Evolutionary conservation across 2,888 invertebrate genomes (phyloP).

Genomic region (Artemia sinica): DNA sequence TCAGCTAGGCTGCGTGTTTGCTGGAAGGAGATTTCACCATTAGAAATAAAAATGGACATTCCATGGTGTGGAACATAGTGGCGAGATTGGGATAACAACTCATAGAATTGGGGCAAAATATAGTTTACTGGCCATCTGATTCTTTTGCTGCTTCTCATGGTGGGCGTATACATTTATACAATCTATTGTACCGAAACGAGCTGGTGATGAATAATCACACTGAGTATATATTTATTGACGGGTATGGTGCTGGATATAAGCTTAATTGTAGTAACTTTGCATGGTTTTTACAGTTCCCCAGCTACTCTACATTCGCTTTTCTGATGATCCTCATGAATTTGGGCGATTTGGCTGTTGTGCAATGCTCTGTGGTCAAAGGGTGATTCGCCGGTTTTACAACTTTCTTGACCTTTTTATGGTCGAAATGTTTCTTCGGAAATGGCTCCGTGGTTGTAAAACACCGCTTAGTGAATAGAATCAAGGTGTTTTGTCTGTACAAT

Average conservation of each 20-base stretch:
- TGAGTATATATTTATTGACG: slow-evolving; percentile 50
- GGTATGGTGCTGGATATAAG: slow-evolving; percentile 35
- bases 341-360: slow-evolving; percentile 51
- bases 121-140: slow-evolving; percentile 47
- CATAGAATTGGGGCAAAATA: slow-evolving; percentile 35
- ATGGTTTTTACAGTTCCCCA: slow-evolving; percentile 43
- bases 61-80: slow-evolving; percentile 28
- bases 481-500: slow-evolving; percentile 52
- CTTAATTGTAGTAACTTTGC: background rate
- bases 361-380: slow-evolving; percentile 54
- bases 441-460: slow-evolving; percentile 40
- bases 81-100: slow-evolving; percentile 21
- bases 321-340: slow-evolving; percentile 56
- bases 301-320: slow-evolving; percentile 62
- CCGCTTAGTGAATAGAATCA: slow-evolving; percentile 43
- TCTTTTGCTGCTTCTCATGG: slow-evolving; percentile 50
- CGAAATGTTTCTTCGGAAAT: slow-evolving; percentile 35
- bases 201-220: slow-evolving; percentile 49
- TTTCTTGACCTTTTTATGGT: slow-evolving; percentile 57
- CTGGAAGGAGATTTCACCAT: slow-evolving; percentile 33
- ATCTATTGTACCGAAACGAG: slow-evolving; percentile 53
- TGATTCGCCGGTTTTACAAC: slow-evolving; percentile 58
- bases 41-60: slow-evolving; percentile 33
- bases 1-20: slow-evolving; percentile 27
- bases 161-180: slow-evolving; percentile 55